These are phyloP conservation scores for Axinella damicornis DNA, from an alignment of 37 sponge, comb jelly and placozoan species.

Conservation along the genomic window DNA sequence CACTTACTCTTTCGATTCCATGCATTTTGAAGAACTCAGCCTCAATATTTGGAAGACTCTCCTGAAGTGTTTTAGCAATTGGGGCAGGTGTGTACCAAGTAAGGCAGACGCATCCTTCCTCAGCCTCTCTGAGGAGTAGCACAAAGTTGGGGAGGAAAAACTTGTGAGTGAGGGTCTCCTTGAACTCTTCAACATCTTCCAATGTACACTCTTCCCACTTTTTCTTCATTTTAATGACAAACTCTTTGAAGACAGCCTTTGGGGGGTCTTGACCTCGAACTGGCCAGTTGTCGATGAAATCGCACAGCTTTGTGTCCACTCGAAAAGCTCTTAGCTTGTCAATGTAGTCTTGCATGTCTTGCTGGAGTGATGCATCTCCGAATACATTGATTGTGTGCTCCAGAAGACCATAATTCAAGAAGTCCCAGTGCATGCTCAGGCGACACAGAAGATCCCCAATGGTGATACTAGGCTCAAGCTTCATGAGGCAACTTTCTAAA, in stretches of 20 bases:
- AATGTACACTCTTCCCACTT: background rate
- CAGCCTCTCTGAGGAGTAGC: background rate
- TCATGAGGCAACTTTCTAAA: too few species aligned
- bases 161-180: background rate
- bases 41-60: background rate
- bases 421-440: too few species aligned
- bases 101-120: background rate
- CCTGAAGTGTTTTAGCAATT: background rate
- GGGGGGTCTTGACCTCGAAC: background rate
- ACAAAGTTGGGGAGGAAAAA: background rate
- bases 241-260: background rate
- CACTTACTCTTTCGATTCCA: too few species aligned
- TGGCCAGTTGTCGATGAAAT: slow-evolving; percentile 3
- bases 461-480: too few species aligned
- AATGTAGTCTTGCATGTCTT: background rate
- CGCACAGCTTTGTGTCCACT: background rate
- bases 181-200: background rate
- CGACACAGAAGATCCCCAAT: too few species aligned
- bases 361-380: background rate
- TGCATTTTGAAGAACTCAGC: background rate
- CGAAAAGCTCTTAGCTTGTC: background rate
- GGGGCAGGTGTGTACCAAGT: background rate
- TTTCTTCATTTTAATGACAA: background rate
- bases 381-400: too few species aligned
- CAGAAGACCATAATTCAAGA: too few species aligned